Evolutionary conservation across 2,888 invertebrate species (phyloP), one percentile per base, ranked within the genome.

Genomic region (Eupithecia pulchellata): DNA sequence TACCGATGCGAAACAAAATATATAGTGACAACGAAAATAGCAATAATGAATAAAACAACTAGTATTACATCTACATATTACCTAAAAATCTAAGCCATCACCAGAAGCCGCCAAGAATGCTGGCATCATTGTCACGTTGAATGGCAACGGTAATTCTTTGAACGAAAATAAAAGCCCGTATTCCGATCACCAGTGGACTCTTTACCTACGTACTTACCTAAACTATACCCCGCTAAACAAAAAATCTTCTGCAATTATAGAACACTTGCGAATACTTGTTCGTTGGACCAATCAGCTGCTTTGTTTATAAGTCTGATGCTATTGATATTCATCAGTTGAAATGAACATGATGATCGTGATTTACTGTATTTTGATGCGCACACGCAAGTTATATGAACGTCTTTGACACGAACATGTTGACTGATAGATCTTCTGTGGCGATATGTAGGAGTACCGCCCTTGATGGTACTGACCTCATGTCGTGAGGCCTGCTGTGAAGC

Each of bases 391-490:
- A 78, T 82, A 83, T 80, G 77, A 78, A 73, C 73, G 71, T 77
- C 75, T 78, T 75, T 69, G 75, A 81, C 78, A 78, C 70, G 79
- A 78, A 82, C 66, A 80, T 29, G 34, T 25, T n/a, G 57, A 62
- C 60, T 67, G 25, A 32, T 72, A 62, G 9, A 52, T 62, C 30
- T 32, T 52, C 58, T 68, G 77, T 75, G 76, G 78, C 68, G 77
- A 70, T 78, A 70, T 66, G 85, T 82, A 80, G 83, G 82, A 79
- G 82, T 81, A 82, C 80, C 83, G 86, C 84, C 84, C 83, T 84
- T 85, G 85, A 81, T 73, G 78, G 36, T 36, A 61, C n/a, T n/a
- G n/a, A n/a, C 64, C 55, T 72, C 69, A 69, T 55, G 66, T 64
- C 61, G 69, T 34, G 64, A 20, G 76, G 78, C 80, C 82, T 32